Evolutionary conservation across 2,113 vertebrate species (phyloP).

Genomic region (Gymnobelideus leadbeateri): DNA sequence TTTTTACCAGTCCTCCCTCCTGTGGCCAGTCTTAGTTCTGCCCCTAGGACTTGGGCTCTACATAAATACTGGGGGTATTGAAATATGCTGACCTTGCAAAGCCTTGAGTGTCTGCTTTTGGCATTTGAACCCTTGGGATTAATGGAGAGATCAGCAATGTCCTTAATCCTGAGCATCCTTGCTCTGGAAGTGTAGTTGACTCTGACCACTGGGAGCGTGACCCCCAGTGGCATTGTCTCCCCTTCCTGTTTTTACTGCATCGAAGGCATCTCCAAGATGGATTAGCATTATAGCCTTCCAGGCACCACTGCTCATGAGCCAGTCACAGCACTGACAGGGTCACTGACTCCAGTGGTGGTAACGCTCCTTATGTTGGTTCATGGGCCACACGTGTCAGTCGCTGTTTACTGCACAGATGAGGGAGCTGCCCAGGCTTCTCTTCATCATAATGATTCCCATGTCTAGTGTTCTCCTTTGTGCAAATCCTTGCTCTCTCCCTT

Average conservation of each 20-base stretch:
- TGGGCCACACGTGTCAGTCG: no score
- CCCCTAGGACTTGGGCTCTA: no score
- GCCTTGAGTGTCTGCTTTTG: no score
- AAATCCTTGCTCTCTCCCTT: neutral
- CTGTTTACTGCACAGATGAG: neutral
- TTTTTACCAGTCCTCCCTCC: neutral
- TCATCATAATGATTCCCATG: neutral
- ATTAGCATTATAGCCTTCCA: neutral
- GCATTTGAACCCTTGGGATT: no score
- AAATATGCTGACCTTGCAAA: no score
- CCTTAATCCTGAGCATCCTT: neutral
- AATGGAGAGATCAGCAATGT: neutral
- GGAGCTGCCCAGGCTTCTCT: neutral
- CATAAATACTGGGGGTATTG: no score
- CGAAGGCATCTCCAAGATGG: neutral
- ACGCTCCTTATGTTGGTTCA: no score
- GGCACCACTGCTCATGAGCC: neutral
- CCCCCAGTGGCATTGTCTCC: no score
- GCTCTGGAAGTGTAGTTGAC: neutral
- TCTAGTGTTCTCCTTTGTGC: neutral
- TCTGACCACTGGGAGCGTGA: neutral
- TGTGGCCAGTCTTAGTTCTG: no score
- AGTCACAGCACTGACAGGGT: neutral
- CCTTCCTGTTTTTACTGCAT: neutral
- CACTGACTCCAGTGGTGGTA: neutral